A percentile compares a stretch with the other conserved stretches of the same genome.
Conservation (phyloP, 2,888 invertebrate genomes). For the Glyphotaelius pellucidus region DNA sequence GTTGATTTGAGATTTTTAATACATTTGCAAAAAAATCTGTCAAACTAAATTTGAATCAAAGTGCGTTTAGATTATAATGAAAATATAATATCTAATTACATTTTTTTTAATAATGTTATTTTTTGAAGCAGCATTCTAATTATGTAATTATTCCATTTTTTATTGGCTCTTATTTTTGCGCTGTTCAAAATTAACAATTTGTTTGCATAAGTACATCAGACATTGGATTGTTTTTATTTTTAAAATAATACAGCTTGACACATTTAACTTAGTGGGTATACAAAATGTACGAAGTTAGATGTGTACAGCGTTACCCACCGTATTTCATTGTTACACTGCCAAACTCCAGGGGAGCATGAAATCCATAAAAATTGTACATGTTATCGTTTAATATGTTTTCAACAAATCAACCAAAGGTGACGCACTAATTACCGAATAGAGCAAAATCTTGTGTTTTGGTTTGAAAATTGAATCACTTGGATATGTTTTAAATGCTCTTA, state of each 20-base stretch:
- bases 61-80: background rate
- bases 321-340: background rate
- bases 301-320: background rate
- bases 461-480: too few relatives aligned
- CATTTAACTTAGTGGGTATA: background rate
- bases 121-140: background rate
- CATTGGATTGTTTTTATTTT: background rate
- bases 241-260: background rate
- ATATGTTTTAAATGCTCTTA: too few relatives aligned
- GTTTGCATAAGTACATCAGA: background rate
- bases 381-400: too few relatives aligned
- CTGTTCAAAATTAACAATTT: too few relatives aligned
- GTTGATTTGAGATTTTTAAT: background rate
- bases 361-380: background rate
- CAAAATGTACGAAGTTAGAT: background rate
- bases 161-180: too few relatives aligned
- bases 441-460: too few relatives aligned
- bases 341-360: background rate
- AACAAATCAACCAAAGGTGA: too few relatives aligned
- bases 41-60: background rate
- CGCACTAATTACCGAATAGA: too few relatives aligned
- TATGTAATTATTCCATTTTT: too few relatives aligned
- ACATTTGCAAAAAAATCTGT: background rate
- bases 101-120: background rate
- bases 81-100: background rate